Base-by-base conservation (phyloP, 2,113 vertebrate genomes). In the Illadopsis cleaveri region DNA sequence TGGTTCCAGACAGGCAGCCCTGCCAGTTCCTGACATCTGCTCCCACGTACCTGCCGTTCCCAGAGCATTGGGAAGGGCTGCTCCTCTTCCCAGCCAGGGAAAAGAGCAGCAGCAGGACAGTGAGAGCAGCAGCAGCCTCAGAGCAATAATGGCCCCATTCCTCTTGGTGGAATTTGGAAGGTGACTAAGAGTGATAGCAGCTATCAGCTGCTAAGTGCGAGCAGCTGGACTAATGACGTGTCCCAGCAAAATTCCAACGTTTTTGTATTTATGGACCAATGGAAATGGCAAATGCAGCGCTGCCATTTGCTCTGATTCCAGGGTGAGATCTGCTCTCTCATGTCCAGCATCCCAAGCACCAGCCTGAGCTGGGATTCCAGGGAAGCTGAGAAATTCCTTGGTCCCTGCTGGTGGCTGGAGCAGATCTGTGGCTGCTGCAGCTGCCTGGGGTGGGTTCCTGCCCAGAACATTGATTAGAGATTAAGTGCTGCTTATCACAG, bases 171-270 rank as follows among this genome's bases (percentile, higher is more conserved):
- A 50, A 62, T 81, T 57, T 23, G 76, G 21, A 53, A 51, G 84
- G 38, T 17, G 68, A 92, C 71, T 70, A 54, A 90, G 90, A 88
- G 40, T 65, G 84, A 95, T 47, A 31, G 90, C 82, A 71, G 86
- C 85, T 72, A 85, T 93, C 92, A 90, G 85, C 58, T 61, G 50
- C 69, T 35, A 40, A 89, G 61, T 7, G 9, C 0, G 19, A 82
- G 90, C 92, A 93, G 70, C 78, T 76, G 85, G 61, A 72, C 66
- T 57, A 51, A 81, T 42, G 58, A 61, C 4, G 13, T 24, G 38
- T 42, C 66, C 76, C 8, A 88, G 71, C 3, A 3, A 80, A 88
- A 90, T 70, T 68, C 90, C 90, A 91, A 15, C 38, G 3, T 37
- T 47, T 64, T 44, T 56, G 71, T 58, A 69, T 80, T 80, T 76